Percentiles rank a stretch among this genome's conserved stretches.
Conservation (phyloP, 1,140 invertebrate genomes). For the Maniola jurtina region DNA sequence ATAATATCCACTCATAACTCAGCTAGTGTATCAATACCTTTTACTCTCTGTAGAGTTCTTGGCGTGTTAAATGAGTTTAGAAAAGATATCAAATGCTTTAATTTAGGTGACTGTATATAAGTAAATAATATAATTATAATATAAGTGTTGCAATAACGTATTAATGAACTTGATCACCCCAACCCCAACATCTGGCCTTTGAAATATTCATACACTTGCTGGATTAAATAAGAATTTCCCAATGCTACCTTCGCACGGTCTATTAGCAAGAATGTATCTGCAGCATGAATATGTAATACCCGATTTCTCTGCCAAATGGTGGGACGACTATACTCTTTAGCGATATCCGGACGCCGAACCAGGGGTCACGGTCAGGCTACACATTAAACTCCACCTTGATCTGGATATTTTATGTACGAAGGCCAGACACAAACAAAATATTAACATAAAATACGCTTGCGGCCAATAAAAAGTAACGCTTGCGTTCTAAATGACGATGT, state of each 20-base stretch:
- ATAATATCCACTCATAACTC: too few relatives aligned
- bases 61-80: too few relatives aligned
- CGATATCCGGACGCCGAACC: constrained; percentile 27
- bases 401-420: constrained; percentile 32
- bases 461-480: constrained; percentile 22
- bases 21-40: too few relatives aligned
- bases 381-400: constrained; percentile 39
- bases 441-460: constrained; percentile 29
- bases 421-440: constrained; percentile 26
- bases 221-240: constrained; percentile 9
- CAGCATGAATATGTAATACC: constrained; percentile 5
- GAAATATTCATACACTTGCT: neutral
- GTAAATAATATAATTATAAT: too few relatives aligned
- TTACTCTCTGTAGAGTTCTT: too few relatives aligned
- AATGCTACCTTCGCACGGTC: neutral
- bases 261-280: constrained; percentile 1
- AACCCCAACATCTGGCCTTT: neutral
- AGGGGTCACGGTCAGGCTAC: constrained; percentile 33
- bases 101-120: too few relatives aligned
- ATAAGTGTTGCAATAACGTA: too few relatives aligned
- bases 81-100: too few relatives aligned
- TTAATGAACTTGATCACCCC: neutral
- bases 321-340: constrained; percentile 14
- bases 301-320: constrained; percentile 19
- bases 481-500: neutral